Percentiles rank a stretch among this genome's conserved stretches.
Conservation (phyloP, 1,140 invertebrate species). For the Pararge aegeria region DNA sequence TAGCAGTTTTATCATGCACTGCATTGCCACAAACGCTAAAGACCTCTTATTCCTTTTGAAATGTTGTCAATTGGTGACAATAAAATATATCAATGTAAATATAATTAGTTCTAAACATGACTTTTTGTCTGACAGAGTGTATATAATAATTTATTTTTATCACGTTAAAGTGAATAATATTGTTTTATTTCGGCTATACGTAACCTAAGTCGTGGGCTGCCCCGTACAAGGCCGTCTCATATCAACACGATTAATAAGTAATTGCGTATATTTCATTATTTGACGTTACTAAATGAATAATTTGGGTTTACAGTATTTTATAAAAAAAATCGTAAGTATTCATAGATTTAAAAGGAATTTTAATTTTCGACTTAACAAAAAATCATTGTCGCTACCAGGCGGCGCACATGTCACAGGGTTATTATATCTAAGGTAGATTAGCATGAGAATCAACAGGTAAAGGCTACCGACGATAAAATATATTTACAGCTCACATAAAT, state of each 20-base stretch:
- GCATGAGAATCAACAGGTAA: slow-evolving; percentile 48
- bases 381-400: slow-evolving; percentile 30
- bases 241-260: slow-evolving; percentile 50
- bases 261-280: slow-evolving; percentile 38
- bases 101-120: slow-evolving; percentile 67
- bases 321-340: slow-evolving; percentile 3
- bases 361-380: slow-evolving; percentile 19
- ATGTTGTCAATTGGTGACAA: slow-evolving; percentile 62
- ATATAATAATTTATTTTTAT: slow-evolving; percentile 49
- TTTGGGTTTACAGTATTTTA: slow-evolving; percentile 18
- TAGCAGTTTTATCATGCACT: too few species aligned
- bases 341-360: slow-evolving; percentile 10
- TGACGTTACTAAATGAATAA: slow-evolving; percentile 34
- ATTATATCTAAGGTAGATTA: slow-evolving; percentile 75
- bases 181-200: slow-evolving; percentile 28
- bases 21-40: too few species aligned
- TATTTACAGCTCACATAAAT: slow-evolving; percentile 2
- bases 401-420: slow-evolving; percentile 67
- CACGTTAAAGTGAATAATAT: slow-evolving; percentile 33
- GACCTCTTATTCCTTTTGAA: too few species aligned
- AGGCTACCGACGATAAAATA: slow-evolving; percentile 3
- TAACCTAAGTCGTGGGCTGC: slow-evolving; percentile 20
- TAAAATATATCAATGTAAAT: slow-evolving; percentile 75
- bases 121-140: slow-evolving; percentile 32
- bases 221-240: slow-evolving; percentile 38